Evolutionary conservation across 2,888 invertebrate species (phyloP), one percentile per base, ranked within the genome.

Genomic region (Agrilus mali): DNA sequence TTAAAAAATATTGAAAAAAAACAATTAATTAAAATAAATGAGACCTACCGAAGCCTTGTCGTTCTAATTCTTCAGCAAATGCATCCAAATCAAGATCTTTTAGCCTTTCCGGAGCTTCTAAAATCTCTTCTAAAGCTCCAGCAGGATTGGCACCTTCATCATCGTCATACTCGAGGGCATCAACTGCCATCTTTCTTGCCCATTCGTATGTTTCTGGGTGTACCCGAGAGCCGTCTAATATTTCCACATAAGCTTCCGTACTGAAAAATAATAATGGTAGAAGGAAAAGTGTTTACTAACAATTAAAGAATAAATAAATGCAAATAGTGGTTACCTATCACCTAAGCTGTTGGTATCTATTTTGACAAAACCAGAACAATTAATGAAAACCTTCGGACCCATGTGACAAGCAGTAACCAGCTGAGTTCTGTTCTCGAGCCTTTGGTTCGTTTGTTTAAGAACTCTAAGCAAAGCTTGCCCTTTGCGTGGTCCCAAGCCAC

Each of bases 181-280:
- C 98, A 1, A 97, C 95, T 0, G 98, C 98, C 97, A 98, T 99
- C 70, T 99, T 99, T 34, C 97, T 74, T 0, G 98, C 98, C 97
- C 97, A 97, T 61, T 99, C 98, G 65, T 99, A 99, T 0, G 96
- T 94, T 70, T 99, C 98, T 0, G 97, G 97, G 70, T 98, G 98
- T 1, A 98, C 96, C 54, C 98, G 77, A 1, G 97, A 95, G 0
- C 96, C 95, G 61, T 98, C 98, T 41, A 98, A 70, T 2, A 96
- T 93, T 70, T 96, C 87, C 1, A 95, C 89, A 57, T 94, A 95
- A 0, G 90, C 87, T 60, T 95, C 94, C 0, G 94, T 94, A 60
- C 89, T 77, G 42, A 36, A 52, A 43, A 41, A 39, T 38, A 8
- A 27, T 45, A 7, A 15, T 13, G 7, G 40, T 40, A 12, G 39